Evolutionary conservation across 2,888 invertebrate species (phyloP).

Genomic region (Scrobipalpa atriplicella): DNA sequence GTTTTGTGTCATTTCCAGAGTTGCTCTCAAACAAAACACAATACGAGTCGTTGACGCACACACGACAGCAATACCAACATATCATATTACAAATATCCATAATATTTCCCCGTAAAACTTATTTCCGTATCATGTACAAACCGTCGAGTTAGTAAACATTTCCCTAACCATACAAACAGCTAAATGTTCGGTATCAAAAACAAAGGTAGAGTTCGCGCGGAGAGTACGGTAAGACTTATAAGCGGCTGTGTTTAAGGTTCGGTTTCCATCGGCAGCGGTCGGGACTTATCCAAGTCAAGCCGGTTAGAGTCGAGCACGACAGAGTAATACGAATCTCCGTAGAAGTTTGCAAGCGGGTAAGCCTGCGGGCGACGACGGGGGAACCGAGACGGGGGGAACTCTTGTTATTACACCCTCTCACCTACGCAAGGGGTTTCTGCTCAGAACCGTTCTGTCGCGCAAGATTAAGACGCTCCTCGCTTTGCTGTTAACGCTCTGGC

Average conservation of each 20-base stretch:
- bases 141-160: slow-evolving; percentile 40
- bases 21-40: slow-evolving; percentile 27
- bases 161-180: slow-evolving; percentile 45
- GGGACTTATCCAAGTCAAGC: slow-evolving; percentile 69
- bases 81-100: slow-evolving; percentile 24
- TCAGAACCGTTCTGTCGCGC: slow-evolving; percentile 70
- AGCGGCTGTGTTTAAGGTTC: slow-evolving; percentile 55
- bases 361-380: slow-evolving; percentile 61
- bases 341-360: slow-evolving; percentile 70
- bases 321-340: slow-evolving; percentile 74
- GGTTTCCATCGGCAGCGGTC: slow-evolving; percentile 62
- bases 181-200: slow-evolving; percentile 47
- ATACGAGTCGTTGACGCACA: slow-evolving; percentile 10
- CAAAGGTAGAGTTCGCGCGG: slow-evolving; percentile 39
- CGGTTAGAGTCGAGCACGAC: slow-evolving; percentile 66
- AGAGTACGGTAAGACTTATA: slow-evolving; percentile 49
- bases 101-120: slow-evolving; percentile 30
- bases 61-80: slow-evolving; percentile 13
- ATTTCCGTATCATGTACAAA: slow-evolving; percentile 33
- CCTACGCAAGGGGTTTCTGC: slow-evolving; percentile 75
- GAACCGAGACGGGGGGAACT: slow-evolving; percentile 61
- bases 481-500: slow-evolving; percentile 70
- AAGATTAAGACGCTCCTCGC: slow-evolving; percentile 76
- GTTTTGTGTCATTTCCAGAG: slow-evolving; percentile 40
- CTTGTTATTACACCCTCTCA: slow-evolving; percentile 81